These are phyloP conservation scores for Planococcus citri DNA, from an alignment of 1,140 invertebrate species.

Conservation along the genomic window DNA sequence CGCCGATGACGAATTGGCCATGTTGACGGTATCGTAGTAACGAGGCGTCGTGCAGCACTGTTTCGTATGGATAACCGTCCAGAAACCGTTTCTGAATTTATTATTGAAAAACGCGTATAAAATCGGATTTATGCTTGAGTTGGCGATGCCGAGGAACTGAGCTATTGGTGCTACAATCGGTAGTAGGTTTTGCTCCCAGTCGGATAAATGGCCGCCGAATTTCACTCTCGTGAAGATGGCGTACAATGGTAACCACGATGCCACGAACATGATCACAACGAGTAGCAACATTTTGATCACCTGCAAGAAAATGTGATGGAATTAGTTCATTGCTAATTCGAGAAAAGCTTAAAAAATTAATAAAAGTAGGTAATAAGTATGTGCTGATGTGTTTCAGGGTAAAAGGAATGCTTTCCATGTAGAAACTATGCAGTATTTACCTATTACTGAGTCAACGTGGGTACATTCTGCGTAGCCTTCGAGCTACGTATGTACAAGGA, in stretches of 20 bases:
- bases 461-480: too few species aligned
- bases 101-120: conserved; percentile 97
- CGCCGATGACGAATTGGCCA: conserved; percentile 62
- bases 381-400: too few species aligned
- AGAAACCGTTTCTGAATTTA: conserved; percentile 86
- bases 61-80: conserved; percentile 70
- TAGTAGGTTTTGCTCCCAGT: conserved; percentile 64
- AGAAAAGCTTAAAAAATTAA: neutral
- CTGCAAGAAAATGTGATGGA: conserved; percentile 45
- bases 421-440: too few species aligned
- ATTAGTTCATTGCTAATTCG: too few species aligned
- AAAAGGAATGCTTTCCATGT: too few species aligned
- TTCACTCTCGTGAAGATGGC: conserved; percentile 78
- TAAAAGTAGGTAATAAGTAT: too few species aligned
- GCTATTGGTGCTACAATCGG: conserved; percentile 76
- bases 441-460: too few species aligned
- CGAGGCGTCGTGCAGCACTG: conserved; percentile 68
- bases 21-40: conserved; percentile 68
- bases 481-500: too few species aligned
- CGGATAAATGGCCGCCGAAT: conserved; percentile 52
- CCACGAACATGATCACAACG: conserved; percentile 84
- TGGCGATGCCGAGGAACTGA: conserved; percentile 91
- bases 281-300: conserved; percentile 94
- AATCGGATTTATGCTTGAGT: conserved; percentile 94
- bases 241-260: conserved; percentile 91